phyloP scores from a whole-genome alignment of 1,140 invertebrate genomes.

The Laupala kohalensis region DNA sequence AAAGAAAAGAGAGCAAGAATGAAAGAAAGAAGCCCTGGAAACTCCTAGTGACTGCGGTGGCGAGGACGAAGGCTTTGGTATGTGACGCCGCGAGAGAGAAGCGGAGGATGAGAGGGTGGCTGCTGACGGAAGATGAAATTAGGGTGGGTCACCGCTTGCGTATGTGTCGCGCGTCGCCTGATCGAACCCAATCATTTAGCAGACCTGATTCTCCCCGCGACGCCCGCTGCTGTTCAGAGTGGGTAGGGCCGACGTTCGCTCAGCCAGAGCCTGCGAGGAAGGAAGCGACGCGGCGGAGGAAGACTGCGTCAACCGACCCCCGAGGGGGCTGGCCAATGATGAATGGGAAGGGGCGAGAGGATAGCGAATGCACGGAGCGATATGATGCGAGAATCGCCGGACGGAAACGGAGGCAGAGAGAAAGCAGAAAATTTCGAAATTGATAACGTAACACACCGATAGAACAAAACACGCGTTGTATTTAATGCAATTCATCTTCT shows the following conservation, averaged over 20 bases:
- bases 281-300: neutral
- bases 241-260: too few relatives aligned
- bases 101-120: too few relatives aligned
- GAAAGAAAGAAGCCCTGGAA: neutral
- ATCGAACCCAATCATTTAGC: neutral
- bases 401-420: too few relatives aligned
- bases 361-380: neutral
- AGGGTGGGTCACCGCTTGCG: neutral
- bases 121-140: neutral
- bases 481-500: too few relatives aligned
- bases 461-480: too few relatives aligned
- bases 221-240: neutral
- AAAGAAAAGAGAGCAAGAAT: too few relatives aligned
- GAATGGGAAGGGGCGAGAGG: neutral
- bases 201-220: neutral
- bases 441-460: too few relatives aligned
- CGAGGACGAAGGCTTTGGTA: neutral
- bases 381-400: neutral
- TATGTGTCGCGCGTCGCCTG: neutral
- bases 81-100: too few relatives aligned
- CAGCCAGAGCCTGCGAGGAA: neutral
- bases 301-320: too few relatives aligned
- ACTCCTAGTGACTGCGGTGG: neutral
- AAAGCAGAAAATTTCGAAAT: too few relatives aligned
- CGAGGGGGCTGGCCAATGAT: too few relatives aligned